Percentiles rank a stretch among this genome's conserved stretches.
Evolutionary conservation across 1,140 invertebrate genomes (phyloP).

Genomic region (Hyles vespertilio): DNA sequence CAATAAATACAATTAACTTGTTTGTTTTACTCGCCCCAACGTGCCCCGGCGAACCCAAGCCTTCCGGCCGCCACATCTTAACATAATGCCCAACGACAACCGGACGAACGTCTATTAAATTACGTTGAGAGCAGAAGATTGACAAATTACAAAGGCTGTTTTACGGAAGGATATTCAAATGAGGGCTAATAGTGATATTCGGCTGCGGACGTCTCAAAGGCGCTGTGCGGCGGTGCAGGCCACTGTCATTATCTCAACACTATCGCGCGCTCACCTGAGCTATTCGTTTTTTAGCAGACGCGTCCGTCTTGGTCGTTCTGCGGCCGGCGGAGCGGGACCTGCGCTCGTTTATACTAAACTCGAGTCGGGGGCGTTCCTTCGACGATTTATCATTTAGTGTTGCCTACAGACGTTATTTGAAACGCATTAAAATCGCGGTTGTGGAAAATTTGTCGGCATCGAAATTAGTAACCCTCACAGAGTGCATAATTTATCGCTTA

Average conservation of each 20-base stretch:
- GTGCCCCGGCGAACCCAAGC: constrained; percentile 40
- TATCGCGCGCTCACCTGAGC: constrained; percentile 55
- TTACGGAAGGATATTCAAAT: constrained; percentile 40
- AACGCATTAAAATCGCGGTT: constrained; percentile 72
- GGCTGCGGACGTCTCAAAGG: constrained; percentile 53
- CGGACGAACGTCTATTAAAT: no score
- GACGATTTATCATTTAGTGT: constrained; percentile 74
- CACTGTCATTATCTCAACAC: constrained; percentile 74
- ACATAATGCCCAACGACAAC: neutral
- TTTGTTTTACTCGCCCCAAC: constrained; percentile 63
- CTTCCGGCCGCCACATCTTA: constrained; percentile 23
- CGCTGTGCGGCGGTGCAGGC: constrained; percentile 32
- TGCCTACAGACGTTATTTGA: constrained; percentile 74
- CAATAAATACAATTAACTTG: constrained; percentile 75
- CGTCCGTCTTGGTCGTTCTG: constrained; percentile 51
- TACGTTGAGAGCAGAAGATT: no score
- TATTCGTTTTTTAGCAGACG: constrained; percentile 68
- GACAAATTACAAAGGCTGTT: no score
- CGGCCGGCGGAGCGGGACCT: constrained; percentile 41
- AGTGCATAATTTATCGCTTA: constrained; percentile 70
- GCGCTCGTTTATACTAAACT: constrained; percentile 56
- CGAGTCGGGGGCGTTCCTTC: constrained; percentile 61
- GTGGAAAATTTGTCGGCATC: constrained; percentile 73
- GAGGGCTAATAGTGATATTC: constrained; percentile 53
- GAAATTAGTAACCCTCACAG: constrained; percentile 66